phyloP scores from a whole-genome alignment of 2,113 vertebrate species.

The Gopherus flavomarginatus region DNA sequence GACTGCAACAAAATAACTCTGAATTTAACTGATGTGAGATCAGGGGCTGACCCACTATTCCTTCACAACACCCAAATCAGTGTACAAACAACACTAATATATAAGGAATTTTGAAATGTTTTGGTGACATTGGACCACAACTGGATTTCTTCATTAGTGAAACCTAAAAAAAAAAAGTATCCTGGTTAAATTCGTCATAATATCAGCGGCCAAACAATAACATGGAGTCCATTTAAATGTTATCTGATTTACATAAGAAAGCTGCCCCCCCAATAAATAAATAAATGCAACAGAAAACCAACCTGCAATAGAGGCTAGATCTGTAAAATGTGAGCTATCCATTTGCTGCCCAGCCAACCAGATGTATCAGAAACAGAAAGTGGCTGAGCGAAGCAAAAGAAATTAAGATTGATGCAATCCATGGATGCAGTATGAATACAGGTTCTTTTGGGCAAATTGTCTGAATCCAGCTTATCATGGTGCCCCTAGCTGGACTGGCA shows the following conservation, averaged over 20 bases:
- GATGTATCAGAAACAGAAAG: background rate
- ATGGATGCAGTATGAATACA: background rate
- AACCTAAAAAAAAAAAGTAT: background rate
- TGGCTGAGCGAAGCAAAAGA: background rate
- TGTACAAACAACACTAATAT: background rate
- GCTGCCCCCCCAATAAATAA: background rate
- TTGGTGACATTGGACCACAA: background rate
- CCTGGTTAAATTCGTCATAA: slow-evolving; percentile 21
- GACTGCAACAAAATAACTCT: slow-evolving; percentile 12
- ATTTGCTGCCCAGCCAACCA: background rate
- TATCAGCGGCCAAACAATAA: background rate
- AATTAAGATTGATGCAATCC: background rate
- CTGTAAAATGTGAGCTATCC: slow-evolving; percentile 6
- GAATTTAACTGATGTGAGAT: background rate
- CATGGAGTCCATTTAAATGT: slow-evolving; percentile 45
- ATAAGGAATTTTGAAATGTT: background rate
- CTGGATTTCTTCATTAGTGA: slow-evolving; percentile 57
- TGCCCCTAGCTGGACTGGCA: background rate
- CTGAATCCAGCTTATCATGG: background rate
- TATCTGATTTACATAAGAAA: slow-evolving; percentile 40
- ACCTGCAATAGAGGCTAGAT: background rate
- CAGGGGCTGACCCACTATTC: background rate
- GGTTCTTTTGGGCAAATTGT: background rate
- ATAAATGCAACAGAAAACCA: slow-evolving; percentile 48
- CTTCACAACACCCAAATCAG: background rate